phyloP scores from a whole-genome alignment of 2,888 invertebrate genomes.

The Cerastis leucographa region DNA sequence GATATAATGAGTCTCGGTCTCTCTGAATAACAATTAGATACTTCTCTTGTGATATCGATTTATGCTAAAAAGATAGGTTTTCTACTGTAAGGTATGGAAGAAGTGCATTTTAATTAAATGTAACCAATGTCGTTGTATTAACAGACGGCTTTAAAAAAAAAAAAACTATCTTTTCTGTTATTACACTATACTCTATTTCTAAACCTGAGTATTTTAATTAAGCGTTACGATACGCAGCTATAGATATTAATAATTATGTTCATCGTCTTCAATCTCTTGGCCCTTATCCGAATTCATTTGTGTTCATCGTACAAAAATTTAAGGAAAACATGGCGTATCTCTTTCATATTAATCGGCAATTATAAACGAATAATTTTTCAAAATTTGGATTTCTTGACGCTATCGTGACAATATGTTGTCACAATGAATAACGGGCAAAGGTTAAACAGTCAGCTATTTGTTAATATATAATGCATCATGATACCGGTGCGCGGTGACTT shows the following conservation, averaged over 20 bases:
- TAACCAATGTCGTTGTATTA: neutral
- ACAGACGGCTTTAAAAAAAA: neutral
- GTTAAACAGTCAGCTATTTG: slow-evolving; percentile 4
- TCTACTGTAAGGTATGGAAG: neutral
- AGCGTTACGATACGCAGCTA: too few species aligned
- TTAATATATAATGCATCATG: slow-evolving; percentile 1
- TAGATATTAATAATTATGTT: neutral
- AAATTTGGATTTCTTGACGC: slow-evolving; percentile 3
- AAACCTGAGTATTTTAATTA: neutral
- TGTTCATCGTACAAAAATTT: neutral
- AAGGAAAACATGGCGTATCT: neutral
- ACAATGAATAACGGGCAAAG: slow-evolving; percentile 19
- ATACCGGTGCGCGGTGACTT: neutral
- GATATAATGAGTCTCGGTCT: neutral
- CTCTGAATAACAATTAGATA: neutral
- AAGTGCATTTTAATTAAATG: neutral
- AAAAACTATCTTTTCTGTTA: neutral
- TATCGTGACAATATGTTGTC: neutral
- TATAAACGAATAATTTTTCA: neutral
- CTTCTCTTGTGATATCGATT: neutral
- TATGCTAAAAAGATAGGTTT: neutral
- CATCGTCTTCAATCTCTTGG: neutral
- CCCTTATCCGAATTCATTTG: too few species aligned
- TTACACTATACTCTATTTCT: neutral
- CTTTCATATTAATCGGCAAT: neutral